These are phyloP conservation scores for Tiliacea citrago DNA, from an alignment of 2,888 invertebrate genomes.

Conservation along the genomic window DNA sequence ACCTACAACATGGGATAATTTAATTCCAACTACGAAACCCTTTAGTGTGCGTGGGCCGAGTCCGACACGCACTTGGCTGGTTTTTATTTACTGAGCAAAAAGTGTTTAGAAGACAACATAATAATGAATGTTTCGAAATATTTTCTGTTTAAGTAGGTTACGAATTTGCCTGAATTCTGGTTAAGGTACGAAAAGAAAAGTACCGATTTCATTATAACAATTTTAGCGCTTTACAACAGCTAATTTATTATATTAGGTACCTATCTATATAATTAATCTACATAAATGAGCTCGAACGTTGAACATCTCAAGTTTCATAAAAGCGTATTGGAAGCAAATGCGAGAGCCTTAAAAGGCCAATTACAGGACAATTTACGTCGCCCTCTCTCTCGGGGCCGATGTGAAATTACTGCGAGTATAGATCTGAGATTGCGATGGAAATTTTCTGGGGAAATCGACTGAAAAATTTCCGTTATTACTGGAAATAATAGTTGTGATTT, in stretches of 20 bases:
- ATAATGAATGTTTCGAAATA: not conserved
- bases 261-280: slow-evolving; percentile 27
- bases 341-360: slow-evolving; percentile 88
- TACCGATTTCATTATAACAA: not conserved
- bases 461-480: slow-evolving; percentile 63
- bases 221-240: not conserved
- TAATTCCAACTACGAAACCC: no score
- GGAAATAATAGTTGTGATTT: slow-evolving; percentile 25
- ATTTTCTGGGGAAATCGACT: slow-evolving; percentile 73
- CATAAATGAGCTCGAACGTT: slow-evolving; percentile 29
- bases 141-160: not conserved
- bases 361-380: slow-evolving; percentile 87
- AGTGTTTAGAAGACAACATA: not conserved
- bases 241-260: slow-evolving; percentile 33
- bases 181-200: not conserved
- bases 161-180: not conserved
- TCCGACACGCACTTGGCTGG: no score
- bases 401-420: slow-evolving; percentile 84
- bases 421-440: slow-evolving; percentile 73
- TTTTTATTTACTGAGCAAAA: not conserved
- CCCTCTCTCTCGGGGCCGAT: slow-evolving; percentile 74
- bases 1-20: no score
- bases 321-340: slow-evolving; percentile 81
- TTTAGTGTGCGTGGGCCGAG: no score
- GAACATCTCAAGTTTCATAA: slow-evolving; percentile 78